Evolutionary conservation across 1,140 invertebrate genomes (phyloP).

Genomic region (Drosophila funebris): DNA sequence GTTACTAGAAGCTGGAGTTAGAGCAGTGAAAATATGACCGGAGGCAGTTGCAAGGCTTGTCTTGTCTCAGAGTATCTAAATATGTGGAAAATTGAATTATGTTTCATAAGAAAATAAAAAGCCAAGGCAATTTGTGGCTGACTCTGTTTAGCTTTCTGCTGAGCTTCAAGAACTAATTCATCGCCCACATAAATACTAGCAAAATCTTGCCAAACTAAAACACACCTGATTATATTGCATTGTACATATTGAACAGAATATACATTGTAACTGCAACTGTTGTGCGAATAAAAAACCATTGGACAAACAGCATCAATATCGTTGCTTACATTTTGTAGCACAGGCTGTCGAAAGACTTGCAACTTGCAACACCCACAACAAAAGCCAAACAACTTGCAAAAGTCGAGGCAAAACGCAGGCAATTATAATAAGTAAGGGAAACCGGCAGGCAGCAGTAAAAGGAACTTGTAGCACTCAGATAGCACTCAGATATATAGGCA

Average conservation of each 20-base stretch:
- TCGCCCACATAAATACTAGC: not conserved
- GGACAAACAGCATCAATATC: slow-evolving; percentile 63
- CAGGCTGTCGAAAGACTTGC: slow-evolving; percentile 41
- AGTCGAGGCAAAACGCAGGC: slow-evolving; percentile 62
- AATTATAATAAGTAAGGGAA: slow-evolving; percentile 72
- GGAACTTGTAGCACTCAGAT: slow-evolving; percentile 59
- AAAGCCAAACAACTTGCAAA: slow-evolving; percentile 31
- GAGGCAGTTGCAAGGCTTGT: not conserved
- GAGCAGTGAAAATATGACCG: slow-evolving; percentile 2
- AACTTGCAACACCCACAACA: slow-evolving; percentile 40
- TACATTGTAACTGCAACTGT: slow-evolving; percentile 18
- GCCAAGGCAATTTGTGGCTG: slow-evolving; percentile 5
- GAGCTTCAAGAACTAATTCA: not conserved
- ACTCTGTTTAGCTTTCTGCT: not conserved
- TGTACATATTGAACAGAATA: not conserved
- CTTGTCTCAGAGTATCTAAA: not conserved
- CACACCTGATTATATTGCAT: slow-evolving; percentile 1
- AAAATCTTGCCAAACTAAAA: not conserved
- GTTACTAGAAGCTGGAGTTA: slow-evolving; percentile 18
- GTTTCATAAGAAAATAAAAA: not conserved
- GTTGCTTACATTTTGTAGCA: slow-evolving; percentile 68
- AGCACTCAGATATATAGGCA: slow-evolving; percentile 28
- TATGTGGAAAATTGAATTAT: not conserved
- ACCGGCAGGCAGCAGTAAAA: slow-evolving; percentile 49
- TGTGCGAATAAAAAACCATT: slow-evolving; percentile 16